These are phyloP conservation scores for Phasianus colchicus DNA, from an alignment of 2,113 vertebrate genomes.

Conservation along the genomic window DNA sequence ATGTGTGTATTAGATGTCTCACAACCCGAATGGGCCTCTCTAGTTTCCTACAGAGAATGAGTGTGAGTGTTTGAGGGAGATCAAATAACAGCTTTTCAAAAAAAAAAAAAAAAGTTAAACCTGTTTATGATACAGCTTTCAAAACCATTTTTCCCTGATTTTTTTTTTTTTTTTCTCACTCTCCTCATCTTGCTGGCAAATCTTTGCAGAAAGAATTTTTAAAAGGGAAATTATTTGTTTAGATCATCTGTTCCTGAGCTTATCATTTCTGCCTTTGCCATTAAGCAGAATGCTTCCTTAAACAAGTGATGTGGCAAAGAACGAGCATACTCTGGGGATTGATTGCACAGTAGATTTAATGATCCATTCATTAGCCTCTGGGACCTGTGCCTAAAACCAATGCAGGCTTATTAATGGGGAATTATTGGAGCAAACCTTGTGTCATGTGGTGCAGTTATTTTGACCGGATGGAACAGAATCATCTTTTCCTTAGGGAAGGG, in stretches of 20 bases:
- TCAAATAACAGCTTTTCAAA: constrained; percentile 50
- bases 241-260: not conserved
- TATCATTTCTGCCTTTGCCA: not conserved
- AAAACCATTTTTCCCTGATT: not conserved
- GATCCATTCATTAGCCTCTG: constrained; percentile 72
- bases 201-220: not conserved
- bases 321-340: constrained; percentile 28
- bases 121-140: constrained; percentile 35
- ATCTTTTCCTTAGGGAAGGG: constrained; percentile 61
- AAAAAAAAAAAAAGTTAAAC: not conserved
- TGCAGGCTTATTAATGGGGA: constrained; percentile 63
- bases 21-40: constrained; percentile 66
- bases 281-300: constrained; percentile 10
- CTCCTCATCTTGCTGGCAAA: constrained; percentile 16
- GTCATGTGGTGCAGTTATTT: constrained; percentile 50
- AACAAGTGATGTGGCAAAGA: constrained; percentile 34
- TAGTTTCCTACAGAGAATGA: constrained; percentile 60
- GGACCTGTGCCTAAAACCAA: constrained; percentile 56
- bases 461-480: constrained; percentile 55
- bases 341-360: constrained; percentile 69
- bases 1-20: constrained; percentile 64
- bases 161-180: constrained; percentile 25
- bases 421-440: constrained; percentile 66
- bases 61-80: constrained; percentile 55
- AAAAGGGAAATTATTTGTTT: not conserved